phyloP scores from a whole-genome alignment of 2,797 vertebrate genomes.

The Microchirus variegatus region DNA sequence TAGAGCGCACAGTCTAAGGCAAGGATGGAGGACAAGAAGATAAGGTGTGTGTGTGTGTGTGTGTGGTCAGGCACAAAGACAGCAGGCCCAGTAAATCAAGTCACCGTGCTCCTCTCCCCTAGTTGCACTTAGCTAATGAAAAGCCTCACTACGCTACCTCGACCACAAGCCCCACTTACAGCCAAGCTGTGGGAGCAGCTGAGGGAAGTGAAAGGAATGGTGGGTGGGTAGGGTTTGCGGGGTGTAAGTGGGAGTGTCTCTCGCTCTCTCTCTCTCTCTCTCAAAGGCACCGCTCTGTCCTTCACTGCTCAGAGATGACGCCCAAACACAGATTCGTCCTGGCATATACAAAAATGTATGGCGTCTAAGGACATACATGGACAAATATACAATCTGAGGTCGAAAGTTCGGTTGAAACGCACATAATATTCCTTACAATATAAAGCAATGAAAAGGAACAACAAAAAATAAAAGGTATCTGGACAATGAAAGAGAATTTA shows the following conservation, averaged over 20 bases:
- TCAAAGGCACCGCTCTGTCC: conserved; percentile 59
- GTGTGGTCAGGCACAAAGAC: conserved; percentile 53
- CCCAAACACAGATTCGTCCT: conserved; percentile 34
- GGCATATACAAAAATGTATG: conserved; percentile 1
- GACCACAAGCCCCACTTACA: conserved; percentile 73
- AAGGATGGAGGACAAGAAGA: conserved; percentile 35
- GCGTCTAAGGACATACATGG: background rate
- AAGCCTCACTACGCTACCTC: conserved; percentile 68
- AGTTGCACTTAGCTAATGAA: conserved; percentile 82
- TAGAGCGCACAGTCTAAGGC: conserved; percentile 27
- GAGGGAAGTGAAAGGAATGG: conserved; percentile 7
- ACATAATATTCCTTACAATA: too few species aligned
- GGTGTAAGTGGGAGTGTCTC: background rate
- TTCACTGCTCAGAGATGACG: conserved; percentile 35
- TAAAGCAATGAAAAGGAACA: too few species aligned
- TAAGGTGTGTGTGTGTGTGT: conserved; percentile 18
- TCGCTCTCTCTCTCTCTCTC: background rate
- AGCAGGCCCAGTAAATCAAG: conserved; percentile 71
- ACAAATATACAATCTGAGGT: background rate
- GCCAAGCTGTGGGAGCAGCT: conserved; percentile 36
- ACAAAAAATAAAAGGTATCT: too few species aligned
- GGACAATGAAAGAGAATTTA: too few species aligned
- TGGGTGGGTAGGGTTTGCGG: background rate
- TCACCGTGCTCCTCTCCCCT: conserved; percentile 61
- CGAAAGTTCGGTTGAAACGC: too few species aligned